Base-by-base conservation (phyloP, 1,140 invertebrate genomes). In the Probaryconus sp. region DNA sequence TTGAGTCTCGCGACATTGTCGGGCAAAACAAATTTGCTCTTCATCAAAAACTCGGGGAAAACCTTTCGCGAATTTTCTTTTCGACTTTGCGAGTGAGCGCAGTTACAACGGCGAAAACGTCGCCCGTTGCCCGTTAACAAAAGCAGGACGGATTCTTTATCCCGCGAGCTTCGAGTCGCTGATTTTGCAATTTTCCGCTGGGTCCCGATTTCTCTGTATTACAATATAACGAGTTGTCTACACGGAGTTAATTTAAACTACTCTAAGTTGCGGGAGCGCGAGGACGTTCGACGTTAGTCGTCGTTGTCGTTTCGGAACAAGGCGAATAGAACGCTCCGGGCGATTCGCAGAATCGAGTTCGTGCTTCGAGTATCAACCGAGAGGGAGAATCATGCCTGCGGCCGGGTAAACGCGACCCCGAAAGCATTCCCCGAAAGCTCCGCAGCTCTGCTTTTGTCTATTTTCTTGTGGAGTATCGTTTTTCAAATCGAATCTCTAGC, bases 291-390 rank as follows among this genome's bases (percentile, higher is more conserved):
- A 17, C 10, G 73, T 56, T 58, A 63, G 67, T 72, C 67, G 73
- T 68, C 75, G 70, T 42, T 58, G 73, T 79, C 76, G 80, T 78
- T 77, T 67, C 58, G 31, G 6, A 47, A 45, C 35, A 45, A 35
- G 26, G 21, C 21, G 56, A 68, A 69, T 42, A 67, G 79, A 72
- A 67, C 73, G 76, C 78, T 80, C 14, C 61, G 69, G 78, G 80
- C 78, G 68, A 50, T 78, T 76, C 70, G 56, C 60, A 73, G 75
- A 84, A 83, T 84, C 80, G 80, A 83, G 79, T 84, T 83, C 80
- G 82, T 84, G 77, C 77, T 77, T 73, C 65, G 80, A 76, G 80
- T 82, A 80, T 74, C 74, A 83, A 76, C 67, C 67, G 48, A 78
- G 64, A 63, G 55, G 69, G 74, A 77, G 76, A 79, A 81, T 75